A percentile compares a stretch with the other conserved stretches of the same genome.
Evolutionary conservation across 2,888 invertebrate species (phyloP).

Genomic region (Desoria tigrina): DNA sequence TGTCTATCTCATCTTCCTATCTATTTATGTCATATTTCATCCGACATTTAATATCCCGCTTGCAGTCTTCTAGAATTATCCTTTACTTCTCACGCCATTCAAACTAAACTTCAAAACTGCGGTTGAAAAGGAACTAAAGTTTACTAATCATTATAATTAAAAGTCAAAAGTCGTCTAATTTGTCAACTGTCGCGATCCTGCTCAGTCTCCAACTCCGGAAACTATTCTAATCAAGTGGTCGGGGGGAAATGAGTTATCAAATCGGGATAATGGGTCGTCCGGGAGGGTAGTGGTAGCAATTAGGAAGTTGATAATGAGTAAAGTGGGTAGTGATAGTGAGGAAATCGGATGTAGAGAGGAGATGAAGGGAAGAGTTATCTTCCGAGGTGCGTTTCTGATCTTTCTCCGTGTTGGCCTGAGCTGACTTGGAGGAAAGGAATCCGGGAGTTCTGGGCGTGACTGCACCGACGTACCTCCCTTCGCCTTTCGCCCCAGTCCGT

Average conservation of each 20-base stretch:
- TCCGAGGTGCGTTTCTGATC: slow-evolving; percentile 19
- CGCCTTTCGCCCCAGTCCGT: slow-evolving; percentile 40
- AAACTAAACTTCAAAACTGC: too few species aligned
- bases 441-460: slow-evolving; percentile 50
- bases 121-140: too few species aligned
- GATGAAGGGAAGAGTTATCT: slow-evolving; percentile 22
- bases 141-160: too few species aligned
- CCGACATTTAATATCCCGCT: too few species aligned
- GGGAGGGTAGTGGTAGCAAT: not conserved
- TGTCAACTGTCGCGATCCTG: too few species aligned
- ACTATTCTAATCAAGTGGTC: not conserved
- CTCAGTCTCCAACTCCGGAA: too few species aligned
- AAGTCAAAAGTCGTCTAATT: too few species aligned
- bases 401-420: slow-evolving; percentile 16
- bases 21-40: too few species aligned
- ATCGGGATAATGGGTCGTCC: not conserved
- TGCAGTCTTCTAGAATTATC: too few species aligned
- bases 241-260: not conserved
- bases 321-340: slow-evolving; percentile 9
- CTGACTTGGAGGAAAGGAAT: slow-evolving; percentile 31
- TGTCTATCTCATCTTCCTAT: too few species aligned
- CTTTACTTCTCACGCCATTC: too few species aligned
- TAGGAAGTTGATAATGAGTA: not conserved
- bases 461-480: slow-evolving; percentile 49
- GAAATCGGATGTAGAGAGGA: slow-evolving; percentile 6